These are phyloP conservation scores for Piaya cayana DNA, from an alignment of 2,113 vertebrate species.

Conservation along the genomic window DNA sequence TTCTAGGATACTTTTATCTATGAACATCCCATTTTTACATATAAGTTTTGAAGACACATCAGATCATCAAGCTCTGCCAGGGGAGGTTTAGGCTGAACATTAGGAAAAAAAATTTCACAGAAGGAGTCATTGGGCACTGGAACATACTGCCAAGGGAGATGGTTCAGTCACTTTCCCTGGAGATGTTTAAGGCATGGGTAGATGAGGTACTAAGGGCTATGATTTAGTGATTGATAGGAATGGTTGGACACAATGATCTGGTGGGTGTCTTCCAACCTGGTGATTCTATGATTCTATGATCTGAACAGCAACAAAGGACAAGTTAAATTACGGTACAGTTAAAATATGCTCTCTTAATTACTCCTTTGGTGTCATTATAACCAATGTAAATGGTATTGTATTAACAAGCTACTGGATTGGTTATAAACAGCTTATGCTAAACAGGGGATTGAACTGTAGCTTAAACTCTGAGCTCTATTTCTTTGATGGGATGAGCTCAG, in stretches of 20 bases:
- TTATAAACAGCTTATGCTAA: background rate
- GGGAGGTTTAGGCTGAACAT: too few species aligned
- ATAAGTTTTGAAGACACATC: background rate
- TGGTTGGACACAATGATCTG: too few species aligned
- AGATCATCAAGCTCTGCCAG: too few species aligned
- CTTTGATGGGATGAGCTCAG: background rate
- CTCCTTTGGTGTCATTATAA: background rate
- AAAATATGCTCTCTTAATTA: constrained; percentile 6
- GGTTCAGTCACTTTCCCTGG: too few species aligned
- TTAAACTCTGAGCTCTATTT: background rate
- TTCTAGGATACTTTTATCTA: background rate
- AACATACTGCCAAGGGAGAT: too few species aligned
- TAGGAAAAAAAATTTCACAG: too few species aligned
- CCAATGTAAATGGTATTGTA: background rate
- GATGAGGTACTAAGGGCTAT: too few species aligned
- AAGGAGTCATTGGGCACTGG: too few species aligned
- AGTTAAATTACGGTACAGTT: background rate
- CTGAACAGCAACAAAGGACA: background rate
- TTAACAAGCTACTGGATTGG: background rate
- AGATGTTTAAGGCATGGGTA: too few species aligned
- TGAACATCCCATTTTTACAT: background rate
- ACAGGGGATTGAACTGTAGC: background rate
- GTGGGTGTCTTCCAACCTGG: too few species aligned
- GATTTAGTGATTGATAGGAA: too few species aligned
- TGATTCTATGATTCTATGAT: too few species aligned